A percentile compares a stretch with the other conserved stretches of the same genome.
Evolutionary conservation across 1,140 invertebrate genomes (phyloP).

Genomic region (Dreissena rostriformis): DNA sequence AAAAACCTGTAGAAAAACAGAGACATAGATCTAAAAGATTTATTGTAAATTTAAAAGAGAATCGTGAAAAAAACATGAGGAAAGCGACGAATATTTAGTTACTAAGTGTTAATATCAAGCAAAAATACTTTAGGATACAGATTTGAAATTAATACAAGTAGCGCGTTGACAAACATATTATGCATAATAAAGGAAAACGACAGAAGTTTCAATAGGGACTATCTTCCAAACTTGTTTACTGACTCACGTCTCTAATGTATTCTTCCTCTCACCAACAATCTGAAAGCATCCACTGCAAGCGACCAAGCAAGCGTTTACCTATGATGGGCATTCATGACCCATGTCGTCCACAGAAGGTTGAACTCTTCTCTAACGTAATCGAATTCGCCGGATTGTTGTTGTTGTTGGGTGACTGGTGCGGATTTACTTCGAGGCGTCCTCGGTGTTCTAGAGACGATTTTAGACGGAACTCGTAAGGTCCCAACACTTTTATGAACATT

Average conservation of each 20-base stretch:
- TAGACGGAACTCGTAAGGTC: too few species aligned
- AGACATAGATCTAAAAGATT: too few species aligned
- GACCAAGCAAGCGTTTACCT: conserved; percentile 1
- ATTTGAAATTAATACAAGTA: background rate
- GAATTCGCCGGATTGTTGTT: conserved; percentile 1
- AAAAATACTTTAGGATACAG: too few species aligned
- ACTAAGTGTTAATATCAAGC: too few species aligned
- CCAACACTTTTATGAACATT: too few species aligned
- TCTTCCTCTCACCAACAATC: background rate
- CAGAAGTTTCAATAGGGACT: background rate
- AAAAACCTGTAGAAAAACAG: too few species aligned
- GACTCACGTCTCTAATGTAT: background rate
- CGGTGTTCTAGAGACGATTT: too few species aligned
- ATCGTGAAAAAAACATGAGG: too few species aligned
- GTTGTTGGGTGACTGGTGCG: too few species aligned
- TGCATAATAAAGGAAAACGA: background rate
- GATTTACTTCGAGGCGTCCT: too few species aligned
- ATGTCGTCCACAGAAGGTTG: conserved; percentile 17
- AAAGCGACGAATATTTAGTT: too few species aligned
- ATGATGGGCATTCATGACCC: conserved; percentile 6
- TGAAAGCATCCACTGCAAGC: background rate
- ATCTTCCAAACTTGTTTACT: background rate
- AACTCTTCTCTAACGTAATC: conserved; percentile 20
- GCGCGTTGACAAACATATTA: background rate
- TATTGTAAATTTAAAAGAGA: too few species aligned